phyloP scores from a whole-genome alignment of 2,113 vertebrate genomes.

The Ophthalmolycus amberensis region DNA sequence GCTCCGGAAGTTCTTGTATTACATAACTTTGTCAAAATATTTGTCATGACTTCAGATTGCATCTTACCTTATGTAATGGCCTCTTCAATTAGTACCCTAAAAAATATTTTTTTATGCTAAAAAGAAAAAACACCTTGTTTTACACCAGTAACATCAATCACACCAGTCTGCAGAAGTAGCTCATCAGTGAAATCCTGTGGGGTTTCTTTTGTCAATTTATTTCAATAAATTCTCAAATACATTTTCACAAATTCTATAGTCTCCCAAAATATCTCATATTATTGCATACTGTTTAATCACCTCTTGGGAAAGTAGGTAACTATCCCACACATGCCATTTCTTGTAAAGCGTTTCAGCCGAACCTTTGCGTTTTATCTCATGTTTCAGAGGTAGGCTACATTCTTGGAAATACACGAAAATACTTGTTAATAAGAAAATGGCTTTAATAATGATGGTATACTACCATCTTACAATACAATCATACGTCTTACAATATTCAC shows the following conservation, averaged over 20 bases:
- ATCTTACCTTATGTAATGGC: conserved; percentile 50
- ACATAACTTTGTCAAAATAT: conserved; percentile 39
- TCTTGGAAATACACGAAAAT: conserved; percentile 15
- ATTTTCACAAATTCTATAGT: neutral
- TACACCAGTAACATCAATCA: neutral
- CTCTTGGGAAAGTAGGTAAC: neutral
- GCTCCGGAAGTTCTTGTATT: conserved; percentile 5
- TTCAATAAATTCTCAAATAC: conserved; percentile 1
- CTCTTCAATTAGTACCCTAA: conserved; percentile 9
- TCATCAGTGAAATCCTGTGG: neutral
- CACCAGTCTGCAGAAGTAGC: neutral
- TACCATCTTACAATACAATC: neutral
- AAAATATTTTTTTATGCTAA: neutral
- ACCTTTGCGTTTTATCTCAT: neutral
- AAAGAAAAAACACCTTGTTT: neutral
- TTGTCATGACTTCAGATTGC: neutral
- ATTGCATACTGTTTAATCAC: neutral
- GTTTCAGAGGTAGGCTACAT: neutral
- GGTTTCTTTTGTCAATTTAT: neutral
- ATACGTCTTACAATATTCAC: neutral
- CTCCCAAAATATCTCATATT: neutral
- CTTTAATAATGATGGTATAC: neutral
- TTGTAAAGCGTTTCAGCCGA: neutral
- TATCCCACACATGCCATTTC: neutral
- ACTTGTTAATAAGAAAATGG: neutral